Evolutionary conservation across 2,888 invertebrate genomes (phyloP).

Genomic region (Drosophila macrothrix): DNA sequence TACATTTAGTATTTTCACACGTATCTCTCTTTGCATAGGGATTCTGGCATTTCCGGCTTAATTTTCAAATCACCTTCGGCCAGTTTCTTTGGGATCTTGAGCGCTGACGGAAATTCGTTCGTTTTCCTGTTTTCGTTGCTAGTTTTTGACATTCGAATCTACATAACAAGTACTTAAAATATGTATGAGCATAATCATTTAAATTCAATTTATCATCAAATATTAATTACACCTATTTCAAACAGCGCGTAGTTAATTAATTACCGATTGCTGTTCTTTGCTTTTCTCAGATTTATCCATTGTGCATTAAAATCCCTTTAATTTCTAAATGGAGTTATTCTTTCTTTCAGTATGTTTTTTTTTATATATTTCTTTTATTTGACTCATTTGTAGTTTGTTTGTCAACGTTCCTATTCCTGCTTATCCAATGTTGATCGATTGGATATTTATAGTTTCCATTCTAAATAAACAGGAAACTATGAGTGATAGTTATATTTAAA

Average conservation of each 20-base stretch:
- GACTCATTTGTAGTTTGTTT: slow-evolving; percentile 13
- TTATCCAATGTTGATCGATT: slow-evolving; percentile 13
- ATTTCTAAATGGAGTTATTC: not conserved
- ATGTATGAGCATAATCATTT: not conserved
- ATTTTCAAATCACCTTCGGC: slow-evolving; percentile 38
- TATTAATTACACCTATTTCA: slow-evolving; percentile 36
- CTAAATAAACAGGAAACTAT: not conserved
- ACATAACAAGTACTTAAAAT: slow-evolving; percentile 7
- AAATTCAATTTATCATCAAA: slow-evolving; percentile 9
- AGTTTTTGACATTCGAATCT: slow-evolving; percentile 25
- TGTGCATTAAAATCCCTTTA: not conserved
- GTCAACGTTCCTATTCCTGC: not conserved
- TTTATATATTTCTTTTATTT: not conserved
- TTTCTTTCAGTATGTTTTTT: not conserved
- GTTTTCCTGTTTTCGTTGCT: slow-evolving; percentile 22
- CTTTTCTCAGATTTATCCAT: not conserved
- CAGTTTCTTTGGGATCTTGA: slow-evolving; percentile 16
- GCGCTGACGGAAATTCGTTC: slow-evolving; percentile 34
- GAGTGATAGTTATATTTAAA: not conserved
- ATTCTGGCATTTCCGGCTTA: slow-evolving; percentile 48
- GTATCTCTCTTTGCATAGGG: slow-evolving; percentile 25
- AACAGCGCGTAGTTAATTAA: slow-evolving; percentile 37
- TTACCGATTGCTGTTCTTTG: slow-evolving; percentile 21
- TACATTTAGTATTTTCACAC: slow-evolving; percentile 12
- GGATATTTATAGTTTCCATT: slow-evolving; percentile 5